A percentile compares a stretch with the other conserved stretches of the same genome.
Conservation (phyloP, 2,797 vertebrate genomes). For the Crocidura indochinensis region DNA sequence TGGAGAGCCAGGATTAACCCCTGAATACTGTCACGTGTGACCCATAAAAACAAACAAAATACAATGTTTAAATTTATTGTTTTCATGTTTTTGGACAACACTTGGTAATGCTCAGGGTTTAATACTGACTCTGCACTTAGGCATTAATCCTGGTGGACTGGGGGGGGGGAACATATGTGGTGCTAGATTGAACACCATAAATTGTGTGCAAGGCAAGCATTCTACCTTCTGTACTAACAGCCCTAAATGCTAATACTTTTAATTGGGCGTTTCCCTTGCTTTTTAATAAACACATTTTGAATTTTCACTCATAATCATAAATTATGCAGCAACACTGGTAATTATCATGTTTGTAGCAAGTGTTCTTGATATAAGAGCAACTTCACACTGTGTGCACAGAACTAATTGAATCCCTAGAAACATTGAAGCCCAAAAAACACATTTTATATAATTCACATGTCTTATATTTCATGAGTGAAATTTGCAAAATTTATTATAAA, state of each 20-base stretch:
- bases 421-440: background rate
- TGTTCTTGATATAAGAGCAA: slow-evolving; percentile 32
- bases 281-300: background rate
- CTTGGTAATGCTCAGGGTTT: no score
- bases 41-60: background rate
- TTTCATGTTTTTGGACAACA: no score
- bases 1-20: no score
- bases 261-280: background rate
- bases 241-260: slow-evolving; percentile 3
- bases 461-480: slow-evolving; percentile 43
- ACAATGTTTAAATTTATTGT: no score
- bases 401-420: slow-evolving; percentile 32
- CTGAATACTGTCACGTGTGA: no score
- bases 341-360: background rate
- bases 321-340: slow-evolving; percentile 1
- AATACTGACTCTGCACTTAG: no score
- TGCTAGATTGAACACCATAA: no score
- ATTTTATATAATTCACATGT: background rate
- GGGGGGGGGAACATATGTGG: no score
- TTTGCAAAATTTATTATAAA: slow-evolving; percentile 25
- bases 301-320: background rate
- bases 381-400: background rate
- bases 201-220: no score
- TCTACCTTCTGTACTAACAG: no score
- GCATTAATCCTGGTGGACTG: no score